Evolutionary conservation across 2,888 invertebrate genomes (phyloP), one percentile per base, ranked within the genome.

Genomic region (Dolomedes plantarius): DNA sequence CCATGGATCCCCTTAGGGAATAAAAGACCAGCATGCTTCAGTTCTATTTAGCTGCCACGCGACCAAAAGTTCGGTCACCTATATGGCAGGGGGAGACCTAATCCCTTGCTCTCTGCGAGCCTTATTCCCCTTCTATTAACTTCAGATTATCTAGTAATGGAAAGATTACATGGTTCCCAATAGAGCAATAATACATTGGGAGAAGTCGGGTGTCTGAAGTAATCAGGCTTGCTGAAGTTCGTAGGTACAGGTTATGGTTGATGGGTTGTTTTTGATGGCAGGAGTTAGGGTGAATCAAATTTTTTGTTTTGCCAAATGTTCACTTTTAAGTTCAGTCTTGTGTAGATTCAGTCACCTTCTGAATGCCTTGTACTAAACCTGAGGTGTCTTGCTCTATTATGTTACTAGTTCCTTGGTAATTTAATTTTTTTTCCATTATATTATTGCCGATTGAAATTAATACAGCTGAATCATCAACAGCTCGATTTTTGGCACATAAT

Each of bases 81-180:
- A 23, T 23, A 16, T n/a, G n/a, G 1, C 23, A 23, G 32, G 62
- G 71, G 69, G 50, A 68, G 56, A 27, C 68, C 6, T 65, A 28
- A 41, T 23, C 65, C 64, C 19, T 27, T 29, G 46, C 73, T 19
- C 72, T 71, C 13, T 65, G 1, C 23, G 23, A 23, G 23, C 56
- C 23, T n/a, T 56, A 56, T 46, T 56, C 56, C 56, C 56, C 19
- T 16, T 46, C 28, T 80, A 80, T 72, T 72, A 74, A 81, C 74
- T 81, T 62, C 81, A 27, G 74, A 81, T 81, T 81, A 81, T 28
- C 23, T 65, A 50, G 81, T 68, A 81, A 81, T 73, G 74, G 74
- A 67, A 73, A 74, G 74, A 74, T 81, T 74, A 74, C 81, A 68
- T 39, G 41, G 32, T 36, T 81, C 81, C 81, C 74, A 36, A 68